These are phyloP conservation scores for Tiphia femorata DNA, from an alignment of 2,888 invertebrate genomes.

Conservation along the genomic window DNA sequence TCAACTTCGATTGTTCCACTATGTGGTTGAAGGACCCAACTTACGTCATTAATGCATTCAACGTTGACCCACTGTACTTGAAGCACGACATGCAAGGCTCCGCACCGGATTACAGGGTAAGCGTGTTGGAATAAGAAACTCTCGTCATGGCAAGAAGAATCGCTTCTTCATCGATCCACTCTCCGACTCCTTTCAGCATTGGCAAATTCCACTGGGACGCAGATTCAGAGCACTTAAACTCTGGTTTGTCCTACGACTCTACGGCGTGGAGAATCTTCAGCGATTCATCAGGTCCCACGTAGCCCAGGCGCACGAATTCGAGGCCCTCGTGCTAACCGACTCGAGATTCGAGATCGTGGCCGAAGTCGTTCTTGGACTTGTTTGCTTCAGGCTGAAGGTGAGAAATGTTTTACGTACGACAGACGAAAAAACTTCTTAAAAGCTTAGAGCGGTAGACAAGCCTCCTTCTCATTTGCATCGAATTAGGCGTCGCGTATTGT, in stretches of 20 bases:
- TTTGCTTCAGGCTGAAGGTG: slow-evolving; percentile 94
- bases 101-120: slow-evolving; percentile 89
- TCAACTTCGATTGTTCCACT: slow-evolving; percentile 99
- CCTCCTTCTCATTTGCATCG: no score
- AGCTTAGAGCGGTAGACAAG: no score
- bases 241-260: slow-evolving; percentile 94
- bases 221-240: slow-evolving; percentile 93
- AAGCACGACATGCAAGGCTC: slow-evolving; percentile 93
- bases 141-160: not conserved
- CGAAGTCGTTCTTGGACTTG: slow-evolving; percentile 93
- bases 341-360: slow-evolving; percentile 89
- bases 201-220: slow-evolving; percentile 96
- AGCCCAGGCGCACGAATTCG: slow-evolving; percentile 89
- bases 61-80: slow-evolving; percentile 96
- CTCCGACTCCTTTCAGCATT: slow-evolving; percentile 74
- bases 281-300: slow-evolving; percentile 89
- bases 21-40: slow-evolving; percentile 95
- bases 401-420: no score
- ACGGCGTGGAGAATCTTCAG: slow-evolving; percentile 90
- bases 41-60: slow-evolving; percentile 94
- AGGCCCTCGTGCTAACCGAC: slow-evolving; percentile 81
- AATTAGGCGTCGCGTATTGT: no score
- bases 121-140: slow-evolving; percentile 21
- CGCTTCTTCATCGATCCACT: not conserved
- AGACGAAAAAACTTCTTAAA: no score